Evolutionary conservation across 2,888 invertebrate species (phyloP), one percentile per base, ranked within the genome.

Genomic region (Lasioglossum leucozonium): DNA sequence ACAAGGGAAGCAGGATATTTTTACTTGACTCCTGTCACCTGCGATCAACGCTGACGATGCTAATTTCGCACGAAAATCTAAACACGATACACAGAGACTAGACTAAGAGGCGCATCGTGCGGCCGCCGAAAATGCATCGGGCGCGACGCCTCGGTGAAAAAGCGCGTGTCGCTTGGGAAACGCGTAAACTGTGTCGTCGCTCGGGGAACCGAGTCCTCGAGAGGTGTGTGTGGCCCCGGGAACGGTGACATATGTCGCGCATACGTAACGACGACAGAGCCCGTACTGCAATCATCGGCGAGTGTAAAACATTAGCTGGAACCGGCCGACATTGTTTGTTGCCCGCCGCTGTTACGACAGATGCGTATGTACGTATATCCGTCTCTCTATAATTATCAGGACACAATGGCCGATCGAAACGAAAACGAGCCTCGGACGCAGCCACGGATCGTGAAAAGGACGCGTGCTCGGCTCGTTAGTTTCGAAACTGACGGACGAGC

Each of bases 271-370:
- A 76, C 67, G 18, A 30, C 34, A 37, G 62, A 44, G 62, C 40
- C 40, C 51, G 44, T 40, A 37, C 76, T 55, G 83, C 37, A 77
- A 82, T 82, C 75, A 83, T 65, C 67, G 26, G 34, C 74, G 62
- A 58, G 72, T 47, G 77, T 67, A 77, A 83, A 83, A 82, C 73
- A 77, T 77, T 82, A 47, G 55, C n/a, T 26, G 34, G 47, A 16
- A n/a, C 67, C 22, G 42, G 37, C 34, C 34, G 13, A 72, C 74
- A 83, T 84, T 83, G 84, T 83, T 76, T 47, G 79, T 81, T 77
- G 76, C 65, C 40, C 72, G 44, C 13, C n/a, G 30, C 62, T 16
- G 58, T 69, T 51, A 47, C 26, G 77, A 30, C 72, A 77, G 77
- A 80, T 77, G 85, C 58, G 65, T 73, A 80, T 77, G 26, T 13